Percentiles rank a stretch among this genome's conserved stretches.
Evolutionary conservation across 1,140 invertebrate genomes (phyloP).

Genomic region (Microplitis mediator): DNA sequence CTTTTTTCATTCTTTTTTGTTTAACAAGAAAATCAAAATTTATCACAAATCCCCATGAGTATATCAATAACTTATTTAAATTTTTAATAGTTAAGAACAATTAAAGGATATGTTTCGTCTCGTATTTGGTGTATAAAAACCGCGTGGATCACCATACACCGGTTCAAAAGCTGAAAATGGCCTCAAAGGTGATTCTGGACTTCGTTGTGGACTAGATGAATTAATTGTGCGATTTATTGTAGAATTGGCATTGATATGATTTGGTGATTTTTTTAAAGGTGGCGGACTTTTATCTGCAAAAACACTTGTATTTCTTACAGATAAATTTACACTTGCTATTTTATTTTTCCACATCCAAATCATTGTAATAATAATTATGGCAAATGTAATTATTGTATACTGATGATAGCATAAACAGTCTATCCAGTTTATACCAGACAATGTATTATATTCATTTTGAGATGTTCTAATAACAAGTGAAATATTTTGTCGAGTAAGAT

Average conservation of each 20-base stretch:
- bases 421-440: conserved; percentile 51
- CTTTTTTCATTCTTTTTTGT: background rate
- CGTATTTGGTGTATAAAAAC: conserved; percentile 50
- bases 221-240: conserved; percentile 39
- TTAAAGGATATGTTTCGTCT: conserved; percentile 49
- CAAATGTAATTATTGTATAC: conserved; percentile 50
- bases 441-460: conserved; percentile 48
- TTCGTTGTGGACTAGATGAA: conserved; percentile 40
- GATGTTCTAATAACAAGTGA: conserved; percentile 54
- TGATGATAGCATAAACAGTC: conserved; percentile 54
- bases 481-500: conserved; percentile 58
- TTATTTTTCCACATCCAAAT: conserved; percentile 57
- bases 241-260: conserved; percentile 6
- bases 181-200: conserved; percentile 41
- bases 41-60: conserved; percentile 2
- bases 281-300: conserved; percentile 58
- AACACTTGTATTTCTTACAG: conserved; percentile 50
- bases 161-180: conserved; percentile 55
- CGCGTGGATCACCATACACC: conserved; percentile 55
- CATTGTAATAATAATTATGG: conserved; percentile 47
- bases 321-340: conserved; percentile 48
- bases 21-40: background rate
- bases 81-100: conserved; percentile 31
- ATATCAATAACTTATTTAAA: background rate
- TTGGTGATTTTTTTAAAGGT: conserved; percentile 45